Conservation (phyloP, 1,140 invertebrate species). For the Dendrolimus kikuchii region DNA sequence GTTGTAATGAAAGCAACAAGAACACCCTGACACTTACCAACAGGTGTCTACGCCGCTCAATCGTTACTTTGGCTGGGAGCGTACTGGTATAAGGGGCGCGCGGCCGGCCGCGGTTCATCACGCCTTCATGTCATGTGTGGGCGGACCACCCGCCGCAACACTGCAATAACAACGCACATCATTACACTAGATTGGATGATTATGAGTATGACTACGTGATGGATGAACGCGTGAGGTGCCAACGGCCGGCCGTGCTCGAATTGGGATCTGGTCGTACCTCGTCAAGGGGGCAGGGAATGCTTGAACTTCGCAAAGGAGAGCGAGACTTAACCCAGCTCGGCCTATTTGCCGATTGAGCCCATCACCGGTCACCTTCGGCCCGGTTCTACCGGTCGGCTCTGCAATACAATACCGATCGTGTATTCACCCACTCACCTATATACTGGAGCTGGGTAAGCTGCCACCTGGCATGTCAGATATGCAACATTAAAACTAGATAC, state of each 20-base stretch:
- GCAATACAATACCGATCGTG: constrained; percentile 52
- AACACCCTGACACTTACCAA: constrained; percentile 69
- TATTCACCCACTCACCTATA: constrained; percentile 74
- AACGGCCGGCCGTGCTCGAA: constrained; percentile 36
- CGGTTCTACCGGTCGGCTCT: constrained; percentile 76
- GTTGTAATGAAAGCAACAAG: constrained; percentile 57
- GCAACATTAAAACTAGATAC: constrained; percentile 71
- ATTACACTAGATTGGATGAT: constrained; percentile 49
- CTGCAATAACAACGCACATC: constrained; percentile 68
- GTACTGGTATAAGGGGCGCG: constrained; percentile 33
- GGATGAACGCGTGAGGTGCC: constrained; percentile 67
- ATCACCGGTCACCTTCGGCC: constrained; percentile 75
- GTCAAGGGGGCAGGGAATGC: constrained; percentile 77
- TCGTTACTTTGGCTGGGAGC: constrained; percentile 64
- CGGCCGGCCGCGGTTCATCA: constrained; percentile 64
- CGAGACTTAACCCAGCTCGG: constrained; percentile 47
- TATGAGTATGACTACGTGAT: constrained; percentile 47
- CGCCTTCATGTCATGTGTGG: constrained; percentile 56
- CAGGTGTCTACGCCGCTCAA: constrained; percentile 61
- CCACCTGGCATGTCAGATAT: constrained; percentile 79
- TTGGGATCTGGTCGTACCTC: constrained; percentile 39
- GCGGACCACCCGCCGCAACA: constrained; percentile 47
- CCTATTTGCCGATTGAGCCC: constrained; percentile 71
- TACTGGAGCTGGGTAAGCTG: constrained; percentile 78
- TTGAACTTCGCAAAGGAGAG: constrained; percentile 79